These are phyloP conservation scores for Ariolimax columbianus DNA, from an alignment of 2,888 invertebrate genomes.

Conservation along the genomic window DNA sequence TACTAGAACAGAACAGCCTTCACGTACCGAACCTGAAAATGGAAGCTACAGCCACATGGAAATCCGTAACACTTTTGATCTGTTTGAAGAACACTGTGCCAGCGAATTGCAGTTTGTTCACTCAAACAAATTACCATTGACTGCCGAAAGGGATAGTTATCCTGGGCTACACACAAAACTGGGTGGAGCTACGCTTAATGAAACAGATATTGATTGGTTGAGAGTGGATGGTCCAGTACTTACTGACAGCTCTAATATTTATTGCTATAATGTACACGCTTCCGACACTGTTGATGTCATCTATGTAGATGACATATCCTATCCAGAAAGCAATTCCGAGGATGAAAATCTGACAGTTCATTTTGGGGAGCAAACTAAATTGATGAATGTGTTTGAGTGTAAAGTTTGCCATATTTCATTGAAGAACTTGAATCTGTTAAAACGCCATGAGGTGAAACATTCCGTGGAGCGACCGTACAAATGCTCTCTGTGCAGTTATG, in stretches of 20 bases:
- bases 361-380: background rate
- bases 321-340: background rate
- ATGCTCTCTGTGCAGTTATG: background rate
- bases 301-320: background rate
- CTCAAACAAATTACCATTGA: background rate
- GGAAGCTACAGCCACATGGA: background rate
- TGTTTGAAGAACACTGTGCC: background rate
- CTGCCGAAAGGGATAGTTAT: background rate
- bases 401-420: background rate
- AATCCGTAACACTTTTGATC: background rate
- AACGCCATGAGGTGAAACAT: background rate
- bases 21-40: background rate
- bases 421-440: background rate
- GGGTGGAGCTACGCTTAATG: background rate
- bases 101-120: background rate
- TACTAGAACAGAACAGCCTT: background rate
- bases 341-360: constrained; percentile 3
- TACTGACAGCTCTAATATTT: background rate
- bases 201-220: background rate
- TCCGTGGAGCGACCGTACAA: background rate
- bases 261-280: background rate
- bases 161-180: background rate
- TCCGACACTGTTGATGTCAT: background rate
- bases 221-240: background rate
- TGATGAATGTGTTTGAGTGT: background rate